Percentiles rank a stretch among this genome's conserved stretches.
Conservation (phyloP, 2,113 vertebrate genomes). For the chimpanzee (Pan troglodytes) region DNA sequence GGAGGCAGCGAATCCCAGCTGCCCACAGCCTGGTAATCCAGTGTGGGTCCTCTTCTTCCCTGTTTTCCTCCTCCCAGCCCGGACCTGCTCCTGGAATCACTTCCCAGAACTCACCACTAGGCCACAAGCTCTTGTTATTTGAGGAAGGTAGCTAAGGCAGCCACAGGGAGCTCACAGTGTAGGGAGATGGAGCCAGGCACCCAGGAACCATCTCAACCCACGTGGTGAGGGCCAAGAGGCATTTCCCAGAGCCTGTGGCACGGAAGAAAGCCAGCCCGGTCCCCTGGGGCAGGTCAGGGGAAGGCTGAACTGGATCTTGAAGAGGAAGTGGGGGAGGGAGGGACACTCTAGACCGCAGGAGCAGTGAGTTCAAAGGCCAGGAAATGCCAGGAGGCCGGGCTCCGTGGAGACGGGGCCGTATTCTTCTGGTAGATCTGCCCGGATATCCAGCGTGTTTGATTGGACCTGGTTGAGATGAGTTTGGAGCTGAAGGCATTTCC, state of each 20-base stretch:
- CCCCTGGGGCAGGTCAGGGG: rapidly evolving
- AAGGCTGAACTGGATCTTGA: background rate
- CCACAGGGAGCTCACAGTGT: rapidly evolving
- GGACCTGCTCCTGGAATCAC: background rate
- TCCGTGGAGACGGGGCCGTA: rapidly evolving
- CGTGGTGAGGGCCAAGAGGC: rapidly evolving
- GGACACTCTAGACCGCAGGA: too few species aligned
- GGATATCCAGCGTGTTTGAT: rapidly evolving
- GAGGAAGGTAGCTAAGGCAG: background rate
- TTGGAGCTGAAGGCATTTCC: background rate
- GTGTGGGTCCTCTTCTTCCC: background rate
- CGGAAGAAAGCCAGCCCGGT: too few species aligned
- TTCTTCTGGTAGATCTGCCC: rapidly evolving
- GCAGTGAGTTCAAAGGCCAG: background rate
- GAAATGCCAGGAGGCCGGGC: background rate
- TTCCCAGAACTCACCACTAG: background rate
- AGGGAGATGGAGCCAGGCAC: too few species aligned
- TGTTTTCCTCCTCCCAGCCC: background rate
- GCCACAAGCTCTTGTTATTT: background rate
- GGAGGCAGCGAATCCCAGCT: background rate
- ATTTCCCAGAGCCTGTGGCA: background rate
- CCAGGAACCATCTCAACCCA: background rate
- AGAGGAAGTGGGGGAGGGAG: background rate
- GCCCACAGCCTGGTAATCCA: too few species aligned
- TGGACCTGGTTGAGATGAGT: background rate